These are phyloP conservation scores for Diprion similis DNA, from an alignment of 1,140 invertebrate genomes.

Conservation along the genomic window DNA sequence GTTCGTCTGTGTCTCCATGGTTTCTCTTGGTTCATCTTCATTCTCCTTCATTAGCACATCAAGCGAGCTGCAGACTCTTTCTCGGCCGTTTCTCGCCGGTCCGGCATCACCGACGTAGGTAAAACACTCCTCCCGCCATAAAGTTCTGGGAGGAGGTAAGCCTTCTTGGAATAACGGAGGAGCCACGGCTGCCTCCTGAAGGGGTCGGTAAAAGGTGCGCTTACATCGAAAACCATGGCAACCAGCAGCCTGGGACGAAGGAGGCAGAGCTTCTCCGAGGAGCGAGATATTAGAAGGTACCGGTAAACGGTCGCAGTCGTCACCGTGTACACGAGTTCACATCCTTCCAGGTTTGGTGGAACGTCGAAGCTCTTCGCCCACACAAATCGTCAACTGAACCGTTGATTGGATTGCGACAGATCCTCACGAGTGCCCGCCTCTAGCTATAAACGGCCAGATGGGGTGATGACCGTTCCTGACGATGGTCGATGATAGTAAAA, in stretches of 20 bases:
- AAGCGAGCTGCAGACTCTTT: background rate
- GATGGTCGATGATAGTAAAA: background rate
- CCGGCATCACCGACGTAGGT: slow-evolving; percentile 40
- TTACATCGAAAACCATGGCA: background rate
- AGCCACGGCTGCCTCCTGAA: slow-evolving; percentile 43
- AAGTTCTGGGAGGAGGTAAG: slow-evolving; percentile 57
- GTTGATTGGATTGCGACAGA: slow-evolving; percentile 3
- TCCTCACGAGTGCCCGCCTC: background rate
- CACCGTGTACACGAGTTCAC: background rate
- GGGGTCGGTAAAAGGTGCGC: slow-evolving; percentile 56
- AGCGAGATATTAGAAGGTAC: background rate
- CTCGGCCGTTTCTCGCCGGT: no score
- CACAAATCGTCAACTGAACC: background rate
- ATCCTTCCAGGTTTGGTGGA: background rate
- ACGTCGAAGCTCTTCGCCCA: background rate
- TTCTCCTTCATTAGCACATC: slow-evolving; percentile 5
- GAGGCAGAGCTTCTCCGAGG: background rate
- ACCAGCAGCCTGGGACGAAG: background rate
- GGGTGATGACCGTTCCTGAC: background rate
- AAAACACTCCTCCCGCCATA: slow-evolving; percentile 52
- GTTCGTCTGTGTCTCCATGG: slow-evolving; percentile 4
- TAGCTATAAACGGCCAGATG: background rate
- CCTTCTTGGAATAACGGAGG: background rate
- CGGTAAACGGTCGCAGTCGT: background rate
- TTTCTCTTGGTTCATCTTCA: slow-evolving; percentile 2